Base-by-base conservation (phyloP, 1,140 invertebrate species). In the Tyrophagus putrescentiae region DNA sequence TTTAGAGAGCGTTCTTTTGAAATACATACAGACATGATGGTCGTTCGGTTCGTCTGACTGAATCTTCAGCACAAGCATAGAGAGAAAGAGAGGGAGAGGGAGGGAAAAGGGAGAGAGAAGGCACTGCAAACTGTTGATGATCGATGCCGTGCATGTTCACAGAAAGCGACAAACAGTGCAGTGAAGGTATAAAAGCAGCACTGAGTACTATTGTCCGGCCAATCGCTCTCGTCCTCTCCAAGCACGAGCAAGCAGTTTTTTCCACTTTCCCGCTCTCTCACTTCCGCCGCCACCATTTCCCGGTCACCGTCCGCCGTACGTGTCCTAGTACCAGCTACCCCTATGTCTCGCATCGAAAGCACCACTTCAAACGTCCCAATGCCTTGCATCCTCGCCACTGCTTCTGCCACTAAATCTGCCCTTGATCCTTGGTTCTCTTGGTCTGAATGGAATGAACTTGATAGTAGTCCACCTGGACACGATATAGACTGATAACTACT, bases 371-470 rank as follows among this genome's bases (percentile, higher is more conserved):
- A 21, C 45, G 31, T 25, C 45, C 21, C 45, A 48, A 48, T 48
- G 45, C 18, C 45, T 48, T 7, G 21, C 23, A 21, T 48, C 31
- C 45, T 39, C 21, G 18, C 7, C 45, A 29, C 45, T 48, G 21
- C 6, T 7, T 7, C 23, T 6, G 18, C 7, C 45, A 18, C 45
- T 29, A 48, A 48, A 48, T 13, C 45, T 48, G 7, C 21, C 23
- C 45, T 48, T 21, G 45, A 48, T 48, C 45, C 45, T 48, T 48
- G 45, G 45, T 48, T 29, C 9, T 21, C 45, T 48, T 48, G 21
- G 45, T 6, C n/a, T n/a, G n/a, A n/a, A n/a, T n/a, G n/a, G n/a
- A n/a, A n/a, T n/a, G n/a, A n/a, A n/a, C n/a, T n/a, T n/a, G n/a
- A n/a, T n/a, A n/a, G n/a, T n/a, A n/a, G n/a, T n/a, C n/a, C n/a